Evolutionary conservation across 2,113 vertebrate species (phyloP), one percentile per base, ranked within the genome.

Genomic region (Solea solea): DNA sequence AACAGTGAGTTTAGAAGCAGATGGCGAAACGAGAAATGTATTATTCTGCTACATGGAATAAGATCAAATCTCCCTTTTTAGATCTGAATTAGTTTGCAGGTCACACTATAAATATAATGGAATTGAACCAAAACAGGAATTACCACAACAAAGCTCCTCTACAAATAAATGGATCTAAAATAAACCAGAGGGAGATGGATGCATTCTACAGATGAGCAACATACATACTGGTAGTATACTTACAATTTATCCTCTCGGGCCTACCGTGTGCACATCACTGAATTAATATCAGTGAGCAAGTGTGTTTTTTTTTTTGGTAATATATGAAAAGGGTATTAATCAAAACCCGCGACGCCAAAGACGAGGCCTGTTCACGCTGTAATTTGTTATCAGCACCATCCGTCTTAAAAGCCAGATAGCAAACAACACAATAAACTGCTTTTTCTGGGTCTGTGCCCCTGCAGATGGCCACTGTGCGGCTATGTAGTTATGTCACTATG

Each of bases 371-470:
- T 80, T 71, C 56, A 67, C 51, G 50, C 53, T 76, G 27, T 69
- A 39, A 86, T 77, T 70, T 21, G 21, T 21, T 68, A 68, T 69
- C 62, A 46, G 46, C 66, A 12, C 46, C 50, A 74, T 74, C 50
- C 72, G 11, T 46, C 1, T 7, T 60, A 60, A 60, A 78, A 73
- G 67, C 52, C 44, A 64, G 27, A 83, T 50, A 54, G 28, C 46
- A 70, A 83, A 68, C 50, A 76, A 69, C 72, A 67, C 72, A 78
- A 68, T 80, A 74, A 74, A 81, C 16, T 53, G 27, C 48, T 72
- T 52, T 58, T 58, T 49, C 41, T 69, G 44, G 48, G 16, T 79
- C 62, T 68, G 58, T 60, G 57, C n/a, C 41, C 72, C 61, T 21
- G 63, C 68, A 66, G 53, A 66, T 41, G 69, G 56, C 64, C 67